Base-by-base conservation (phyloP, 2,888 invertebrate genomes). In the Ornithoptera priamus region DNA sequence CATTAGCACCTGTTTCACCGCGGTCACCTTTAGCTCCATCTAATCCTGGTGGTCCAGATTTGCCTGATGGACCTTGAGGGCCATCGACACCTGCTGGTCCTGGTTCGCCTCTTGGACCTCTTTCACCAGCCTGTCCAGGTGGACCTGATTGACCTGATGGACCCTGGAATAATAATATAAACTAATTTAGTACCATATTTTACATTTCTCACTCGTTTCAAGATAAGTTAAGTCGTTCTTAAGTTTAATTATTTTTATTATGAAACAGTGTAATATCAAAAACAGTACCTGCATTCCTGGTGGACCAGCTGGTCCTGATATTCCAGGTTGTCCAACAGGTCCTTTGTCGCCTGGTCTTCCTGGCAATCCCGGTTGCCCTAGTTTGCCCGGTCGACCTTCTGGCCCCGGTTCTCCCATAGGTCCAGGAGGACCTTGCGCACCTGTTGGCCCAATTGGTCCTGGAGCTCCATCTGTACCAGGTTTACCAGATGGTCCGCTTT, bases 271-370 rank as follows among this genome's bases (percentile, higher is more conserved):
- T 56, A 12, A 56, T 58, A 20, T 3, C 8, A 6, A 65, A 15
- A 53, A 56, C 53, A 15, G 1, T 87, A 96, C 96, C 75, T 95
- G 95, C 76, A 95, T 87, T 75, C 97, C 97, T 66, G 95, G 94
- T 18, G 94, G 88, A 72, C 97, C 97, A 17, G 93, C 83, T 36
- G 93, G 83, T 66, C 97, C 96, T 17, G 94, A 89, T 65, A 91
- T 86, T 5, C 97, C 97, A 8, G 94, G 85, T 67, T 93, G 86
- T 66, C 96, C 96, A 20, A 93, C 85, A 0, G 96, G 96, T 65
- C 96, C 96, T 80, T 96, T 97, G 79, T 97, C 96, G 30, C 97
- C 97, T 24, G 94, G 93, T 73, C 96, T 88, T 53, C 97, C 97
- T 4, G 94, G 82, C 72, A 96, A 93, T 62, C 96, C 97, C 0